phyloP scores from a whole-genome alignment of 1,140 invertebrate species.

The Lordiphosa stackelbergi region DNA sequence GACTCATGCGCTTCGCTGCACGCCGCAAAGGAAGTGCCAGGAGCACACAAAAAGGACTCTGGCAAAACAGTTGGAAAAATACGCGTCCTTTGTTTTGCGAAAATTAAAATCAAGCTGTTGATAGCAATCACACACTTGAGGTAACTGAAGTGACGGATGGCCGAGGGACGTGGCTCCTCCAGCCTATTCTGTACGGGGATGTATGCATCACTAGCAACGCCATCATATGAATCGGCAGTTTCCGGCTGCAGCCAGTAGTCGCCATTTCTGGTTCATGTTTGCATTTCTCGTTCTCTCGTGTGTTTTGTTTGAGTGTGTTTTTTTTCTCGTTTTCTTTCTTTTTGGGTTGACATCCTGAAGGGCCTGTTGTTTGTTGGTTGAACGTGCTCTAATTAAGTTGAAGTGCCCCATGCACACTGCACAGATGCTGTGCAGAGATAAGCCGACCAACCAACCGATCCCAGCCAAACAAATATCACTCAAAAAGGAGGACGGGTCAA shows the following conservation, averaged over 20 bases:
- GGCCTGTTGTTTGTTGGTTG: slow-evolving; percentile 44
- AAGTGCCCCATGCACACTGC: slow-evolving; percentile 32
- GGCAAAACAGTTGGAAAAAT: slow-evolving; percentile 13
- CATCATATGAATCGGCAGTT: slow-evolving; percentile 47
- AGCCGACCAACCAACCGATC: slow-evolving; percentile 3
- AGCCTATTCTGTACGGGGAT: slow-evolving; percentile 21
- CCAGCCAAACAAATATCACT: too few species aligned
- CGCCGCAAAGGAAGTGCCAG: slow-evolving; percentile 52
- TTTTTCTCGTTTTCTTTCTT: slow-evolving; percentile 13
- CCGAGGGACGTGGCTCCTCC: slow-evolving; percentile 43
- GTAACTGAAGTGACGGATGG: slow-evolving; percentile 36
- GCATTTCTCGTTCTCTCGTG: slow-evolving; percentile 17
- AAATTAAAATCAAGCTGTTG: slow-evolving; percentile 74
- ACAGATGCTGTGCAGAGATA: slow-evolving; percentile 45
- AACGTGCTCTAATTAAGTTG: slow-evolving; percentile 68
- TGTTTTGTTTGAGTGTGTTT: neutral
- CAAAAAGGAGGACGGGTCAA: neutral
- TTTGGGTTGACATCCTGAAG: slow-evolving; percentile 64
- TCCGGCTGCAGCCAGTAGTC: slow-evolving; percentile 48
- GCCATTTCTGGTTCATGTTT: slow-evolving; percentile 30
- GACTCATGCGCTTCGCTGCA: slow-evolving; percentile 60
- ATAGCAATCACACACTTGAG: slow-evolving; percentile 71
- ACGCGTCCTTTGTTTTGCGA: slow-evolving; percentile 42
- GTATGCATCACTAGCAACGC: slow-evolving; percentile 57
- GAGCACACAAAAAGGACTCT: slow-evolving; percentile 18